Conservation (phyloP, 2,797 vertebrate species). For the Heteromormyrus szaboi region DNA sequence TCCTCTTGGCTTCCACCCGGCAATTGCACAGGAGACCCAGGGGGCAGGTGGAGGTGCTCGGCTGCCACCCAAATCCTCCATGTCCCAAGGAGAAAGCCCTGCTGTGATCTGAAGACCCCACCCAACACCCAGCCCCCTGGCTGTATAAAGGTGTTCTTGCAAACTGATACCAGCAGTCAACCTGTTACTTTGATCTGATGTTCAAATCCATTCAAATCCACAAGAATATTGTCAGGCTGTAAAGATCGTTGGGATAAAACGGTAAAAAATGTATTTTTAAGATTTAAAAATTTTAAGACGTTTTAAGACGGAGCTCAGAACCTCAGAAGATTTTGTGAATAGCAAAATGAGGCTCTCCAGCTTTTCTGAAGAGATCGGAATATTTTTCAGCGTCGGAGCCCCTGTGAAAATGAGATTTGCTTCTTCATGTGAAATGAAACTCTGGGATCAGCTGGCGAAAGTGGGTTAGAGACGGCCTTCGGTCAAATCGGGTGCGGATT, state of each 20-base stretch:
- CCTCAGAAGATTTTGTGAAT: background rate
- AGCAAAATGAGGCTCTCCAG: background rate
- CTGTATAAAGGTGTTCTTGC: background rate
- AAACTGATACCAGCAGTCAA: background rate
- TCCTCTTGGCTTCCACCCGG: background rate
- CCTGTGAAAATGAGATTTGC: background rate
- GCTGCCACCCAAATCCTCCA: background rate
- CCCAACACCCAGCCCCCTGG: background rate
- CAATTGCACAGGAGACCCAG: background rate
- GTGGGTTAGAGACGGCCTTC: conserved; percentile 22
- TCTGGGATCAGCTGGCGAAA: background rate
- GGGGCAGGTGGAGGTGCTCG: background rate
- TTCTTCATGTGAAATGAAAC: conserved; percentile 13
- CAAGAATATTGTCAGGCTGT: background rate
- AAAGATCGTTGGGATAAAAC: background rate
- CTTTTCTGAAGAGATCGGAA: background rate
- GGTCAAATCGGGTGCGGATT: conserved; percentile 15
- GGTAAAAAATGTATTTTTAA: background rate
- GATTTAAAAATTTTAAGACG: no score
- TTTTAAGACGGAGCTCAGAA: background rate
- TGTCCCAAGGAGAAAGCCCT: background rate
- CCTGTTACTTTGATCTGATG: background rate
- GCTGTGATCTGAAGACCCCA: background rate
- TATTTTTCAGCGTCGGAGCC: background rate
- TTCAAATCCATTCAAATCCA: background rate